Evolutionary conservation across 1,140 invertebrate species (phyloP).

Genomic region (Aphelinus atriplicis): DNA sequence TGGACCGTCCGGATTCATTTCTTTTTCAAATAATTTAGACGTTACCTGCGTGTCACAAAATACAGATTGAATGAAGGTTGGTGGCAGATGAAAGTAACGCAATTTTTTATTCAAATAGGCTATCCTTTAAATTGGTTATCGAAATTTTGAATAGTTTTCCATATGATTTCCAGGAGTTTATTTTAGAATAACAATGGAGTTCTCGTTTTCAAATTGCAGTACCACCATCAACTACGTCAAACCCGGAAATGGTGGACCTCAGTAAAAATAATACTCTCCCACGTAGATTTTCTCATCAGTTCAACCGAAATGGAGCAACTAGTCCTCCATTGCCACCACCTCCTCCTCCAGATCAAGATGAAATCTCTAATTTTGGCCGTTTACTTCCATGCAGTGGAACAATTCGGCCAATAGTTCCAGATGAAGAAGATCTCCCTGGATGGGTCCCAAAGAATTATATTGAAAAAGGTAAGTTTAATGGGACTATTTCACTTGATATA

Average conservation of each 20-base stretch:
- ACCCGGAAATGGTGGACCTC: constrained; percentile 63
- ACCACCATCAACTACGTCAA: constrained; percentile 78
- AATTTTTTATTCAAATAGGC: no score
- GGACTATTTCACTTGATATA: no score
- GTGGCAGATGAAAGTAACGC: no score
- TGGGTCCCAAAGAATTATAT: constrained; percentile 96
- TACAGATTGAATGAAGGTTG: no score
- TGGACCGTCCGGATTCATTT: no score
- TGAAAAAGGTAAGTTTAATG: constrained; percentile 84
- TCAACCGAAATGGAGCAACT: constrained; percentile 67
- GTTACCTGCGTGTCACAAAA: no score
- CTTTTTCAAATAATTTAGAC: no score
- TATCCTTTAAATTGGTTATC: no score
- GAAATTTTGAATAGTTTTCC: no score
- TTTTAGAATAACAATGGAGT: no score
- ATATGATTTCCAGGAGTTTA: no score
- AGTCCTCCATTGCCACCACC: constrained; percentile 87
- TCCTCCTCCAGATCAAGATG: constrained; percentile 80
- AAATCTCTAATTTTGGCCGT: constrained; percentile 78
- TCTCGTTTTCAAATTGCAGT: constrained; percentile 62
- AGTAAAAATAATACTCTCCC: constrained; percentile 69
- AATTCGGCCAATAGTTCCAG: constrained; percentile 84
- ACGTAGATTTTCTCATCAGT: constrained; percentile 69
- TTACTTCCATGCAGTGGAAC: constrained; percentile 66
- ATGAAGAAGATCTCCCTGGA: constrained; percentile 85